phyloP scores from a whole-genome alignment of 2,113 vertebrate species.

The Corydoras maculifer region DNA sequence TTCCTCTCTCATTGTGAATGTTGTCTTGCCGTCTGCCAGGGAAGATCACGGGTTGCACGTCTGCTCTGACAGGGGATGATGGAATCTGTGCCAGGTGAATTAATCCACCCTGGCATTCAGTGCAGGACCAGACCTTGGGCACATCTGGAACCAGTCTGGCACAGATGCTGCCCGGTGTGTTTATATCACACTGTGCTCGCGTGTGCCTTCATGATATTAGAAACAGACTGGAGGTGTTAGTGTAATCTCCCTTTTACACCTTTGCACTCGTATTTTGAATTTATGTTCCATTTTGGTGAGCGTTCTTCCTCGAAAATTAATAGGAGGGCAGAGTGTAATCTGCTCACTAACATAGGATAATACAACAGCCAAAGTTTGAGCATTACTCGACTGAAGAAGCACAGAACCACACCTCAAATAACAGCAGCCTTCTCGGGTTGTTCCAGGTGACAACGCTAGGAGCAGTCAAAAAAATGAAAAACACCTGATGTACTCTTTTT shows the following conservation, averaged over 20 bases:
- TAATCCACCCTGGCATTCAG: constrained; percentile 57
- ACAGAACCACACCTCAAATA: no score
- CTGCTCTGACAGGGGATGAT: constrained; percentile 9
- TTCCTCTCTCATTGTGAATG: neutral
- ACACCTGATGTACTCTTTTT: no score
- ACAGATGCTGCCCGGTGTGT: constrained; percentile 11
- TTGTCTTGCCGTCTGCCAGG: neutral
- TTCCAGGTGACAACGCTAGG: no score
- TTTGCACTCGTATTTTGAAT: neutral
- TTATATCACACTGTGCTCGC: constrained; percentile 20
- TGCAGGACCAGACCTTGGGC: constrained; percentile 38
- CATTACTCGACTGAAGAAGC: no score
- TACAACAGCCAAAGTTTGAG: no score
- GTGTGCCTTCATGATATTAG: constrained; percentile 20
- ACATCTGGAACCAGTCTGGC: constrained; percentile 41
- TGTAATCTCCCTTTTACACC: constrained; percentile 32
- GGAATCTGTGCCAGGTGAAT: constrained; percentile 44
- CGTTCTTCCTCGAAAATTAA: neutral
- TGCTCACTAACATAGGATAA: neutral
- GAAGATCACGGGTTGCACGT: constrained; percentile 22
- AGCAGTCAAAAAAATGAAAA: no score
- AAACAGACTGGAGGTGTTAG: constrained; percentile 22
- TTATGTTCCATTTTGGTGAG: neutral
- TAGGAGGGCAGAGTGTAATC: neutral
- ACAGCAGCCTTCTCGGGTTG: no score